A percentile compares a stretch with the other conserved stretches of the same genome.
These are phyloP conservation scores for Emmelina monodactyla DNA, from an alignment of 2,888 invertebrate genomes.

Conservation along the genomic window DNA sequence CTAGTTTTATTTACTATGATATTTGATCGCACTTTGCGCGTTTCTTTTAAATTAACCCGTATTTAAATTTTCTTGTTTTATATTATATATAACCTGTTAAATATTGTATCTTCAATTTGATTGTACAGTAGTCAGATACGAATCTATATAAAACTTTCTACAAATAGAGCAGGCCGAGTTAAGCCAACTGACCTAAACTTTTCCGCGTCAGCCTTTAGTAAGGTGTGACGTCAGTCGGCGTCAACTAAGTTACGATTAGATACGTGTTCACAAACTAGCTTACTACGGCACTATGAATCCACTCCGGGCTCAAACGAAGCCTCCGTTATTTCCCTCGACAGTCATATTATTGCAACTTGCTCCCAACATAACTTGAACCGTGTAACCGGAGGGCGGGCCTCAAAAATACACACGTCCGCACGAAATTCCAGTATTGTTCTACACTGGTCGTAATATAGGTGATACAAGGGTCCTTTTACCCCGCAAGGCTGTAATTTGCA, in stretches of 20 bases:
- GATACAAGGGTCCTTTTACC: constrained; percentile 41
- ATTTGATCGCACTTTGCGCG: no score
- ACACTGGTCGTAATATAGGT: constrained; percentile 31
- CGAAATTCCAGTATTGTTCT: constrained; percentile 22
- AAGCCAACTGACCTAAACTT: no score
- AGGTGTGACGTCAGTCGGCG: background rate
- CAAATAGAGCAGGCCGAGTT: no score
- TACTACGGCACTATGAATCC: constrained; percentile 12
- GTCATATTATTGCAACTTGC: constrained; percentile 45
- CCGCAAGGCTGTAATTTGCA: constrained; percentile 52
- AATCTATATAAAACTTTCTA: no score
- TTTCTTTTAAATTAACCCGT: no score
- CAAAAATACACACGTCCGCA: background rate
- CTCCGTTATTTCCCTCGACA: constrained; percentile 51
- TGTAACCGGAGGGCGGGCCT: constrained; percentile 7
- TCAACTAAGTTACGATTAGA: background rate
- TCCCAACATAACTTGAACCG: constrained; percentile 35
- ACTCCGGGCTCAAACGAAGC: constrained; percentile 21
- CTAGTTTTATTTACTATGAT: no score
- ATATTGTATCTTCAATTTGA: no score
- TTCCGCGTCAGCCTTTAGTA: no score
- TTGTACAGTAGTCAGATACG: no score
- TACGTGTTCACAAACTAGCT: constrained; percentile 26
- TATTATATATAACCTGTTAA: no score
- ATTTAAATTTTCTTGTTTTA: no score